Percentiles rank a stretch among this genome's conserved stretches.
These are phyloP conservation scores for Aurelia sp. DNA, from an alignment of 30 jellyfish, hydroid and myxozoan genomes.

Conservation along the genomic window DNA sequence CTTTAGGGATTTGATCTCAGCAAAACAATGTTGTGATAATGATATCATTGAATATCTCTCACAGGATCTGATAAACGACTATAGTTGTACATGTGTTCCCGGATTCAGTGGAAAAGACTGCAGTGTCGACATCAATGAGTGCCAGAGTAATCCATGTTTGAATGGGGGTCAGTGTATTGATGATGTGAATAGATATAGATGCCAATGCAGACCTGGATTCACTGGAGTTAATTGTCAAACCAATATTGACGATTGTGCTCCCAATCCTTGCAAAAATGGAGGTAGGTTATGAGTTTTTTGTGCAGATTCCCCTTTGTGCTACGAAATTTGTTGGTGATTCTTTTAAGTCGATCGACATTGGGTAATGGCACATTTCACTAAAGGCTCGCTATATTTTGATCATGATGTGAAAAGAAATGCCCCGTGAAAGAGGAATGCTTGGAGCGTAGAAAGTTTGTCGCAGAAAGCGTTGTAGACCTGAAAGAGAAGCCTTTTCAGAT, in stretches of 20 bases:
- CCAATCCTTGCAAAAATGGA: constrained; percentile 75
- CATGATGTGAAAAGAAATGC: no score
- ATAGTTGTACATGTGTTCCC: constrained; percentile 63
- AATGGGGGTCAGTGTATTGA: constrained; percentile 87
- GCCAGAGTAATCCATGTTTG: constrained; percentile 70
- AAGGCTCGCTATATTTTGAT: no score
- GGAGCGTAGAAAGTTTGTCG: no score
- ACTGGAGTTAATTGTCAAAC: constrained; percentile 85
- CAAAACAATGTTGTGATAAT: no score
- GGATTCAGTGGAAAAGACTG: constrained; percentile 85
- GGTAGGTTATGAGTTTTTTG: constrained; percentile 19
- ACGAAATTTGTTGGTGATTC: no score
- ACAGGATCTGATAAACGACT: constrained; percentile 74
- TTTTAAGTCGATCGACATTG: no score
- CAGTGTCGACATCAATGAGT: constrained; percentile 68
- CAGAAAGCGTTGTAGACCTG: no score
- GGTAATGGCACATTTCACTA: no score
- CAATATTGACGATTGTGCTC: constrained; percentile 76
- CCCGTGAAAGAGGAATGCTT: no score
- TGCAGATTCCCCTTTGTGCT: no score
- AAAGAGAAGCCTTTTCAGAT: no score
- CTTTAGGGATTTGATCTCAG: no score
- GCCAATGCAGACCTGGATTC: constrained; percentile 87
- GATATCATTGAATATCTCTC: not conserved
- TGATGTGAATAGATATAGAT: constrained; percentile 58